Conservation (phyloP, 2,797 vertebrate species). For the Gastrophryne carolinensis region DNA sequence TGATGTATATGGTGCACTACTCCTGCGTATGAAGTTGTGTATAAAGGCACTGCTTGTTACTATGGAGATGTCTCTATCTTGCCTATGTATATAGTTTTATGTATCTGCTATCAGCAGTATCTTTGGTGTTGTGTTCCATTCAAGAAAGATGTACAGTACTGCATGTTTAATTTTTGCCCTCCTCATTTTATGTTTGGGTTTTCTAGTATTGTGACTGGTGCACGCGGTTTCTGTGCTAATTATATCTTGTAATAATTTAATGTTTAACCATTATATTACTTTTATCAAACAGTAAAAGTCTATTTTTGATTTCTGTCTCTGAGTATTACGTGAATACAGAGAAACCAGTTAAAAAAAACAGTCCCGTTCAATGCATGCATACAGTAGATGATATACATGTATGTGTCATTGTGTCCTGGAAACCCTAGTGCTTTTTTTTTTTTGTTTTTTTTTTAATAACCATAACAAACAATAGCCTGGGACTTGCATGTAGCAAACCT, state of each 20-base stretch:
- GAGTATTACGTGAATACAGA: slow-evolving; percentile 20
- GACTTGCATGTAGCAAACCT: neutral
- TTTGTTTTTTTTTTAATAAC: neutral
- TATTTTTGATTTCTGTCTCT: slow-evolving; percentile 70
- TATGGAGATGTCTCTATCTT: neutral
- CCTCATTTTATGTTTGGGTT: slow-evolving; percentile 17
- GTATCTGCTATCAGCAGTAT: slow-evolving; percentile 7
- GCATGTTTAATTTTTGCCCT: slow-evolving; percentile 31
- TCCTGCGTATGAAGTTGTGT: slow-evolving; percentile 9
- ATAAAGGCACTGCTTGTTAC: neutral
- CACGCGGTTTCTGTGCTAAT: slow-evolving; percentile 55
- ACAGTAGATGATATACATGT: neutral
- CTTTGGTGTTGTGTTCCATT: slow-evolving; percentile 2
- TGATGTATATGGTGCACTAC: slow-evolving; percentile 12
- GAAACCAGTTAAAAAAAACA: neutral
- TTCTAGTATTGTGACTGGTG: slow-evolving; percentile 60
- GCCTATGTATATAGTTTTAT: slow-evolving; percentile 55
- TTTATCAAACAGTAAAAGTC: slow-evolving; percentile 67
- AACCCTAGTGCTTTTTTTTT: neutral
- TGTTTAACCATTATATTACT: slow-evolving; percentile 72
- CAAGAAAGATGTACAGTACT: slow-evolving; percentile 9
- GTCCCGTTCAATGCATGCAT: neutral
- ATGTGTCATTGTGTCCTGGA: neutral
- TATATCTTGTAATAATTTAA: slow-evolving; percentile 67
- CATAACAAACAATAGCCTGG: neutral